Evolutionary conservation across 2,888 invertebrate genomes (phyloP).

Genomic region (Leptopterna dolabrata): DNA sequence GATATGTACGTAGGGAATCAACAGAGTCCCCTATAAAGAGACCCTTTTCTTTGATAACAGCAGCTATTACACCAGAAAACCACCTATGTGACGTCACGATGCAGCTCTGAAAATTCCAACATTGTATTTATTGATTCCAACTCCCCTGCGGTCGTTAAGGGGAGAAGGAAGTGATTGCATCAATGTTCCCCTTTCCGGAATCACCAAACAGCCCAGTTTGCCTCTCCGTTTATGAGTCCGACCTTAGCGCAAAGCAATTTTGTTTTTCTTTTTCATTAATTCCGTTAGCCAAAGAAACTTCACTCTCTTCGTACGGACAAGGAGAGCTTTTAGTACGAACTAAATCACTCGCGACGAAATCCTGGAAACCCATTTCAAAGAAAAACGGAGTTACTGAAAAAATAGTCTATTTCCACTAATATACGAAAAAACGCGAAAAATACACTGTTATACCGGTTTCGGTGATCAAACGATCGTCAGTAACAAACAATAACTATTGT

Average conservation of each 20-base stretch:
- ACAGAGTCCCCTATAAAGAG: too few relatives aligned
- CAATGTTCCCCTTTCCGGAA: slow-evolving; percentile 20
- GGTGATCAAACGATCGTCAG: too few relatives aligned
- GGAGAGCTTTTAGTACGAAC: background rate
- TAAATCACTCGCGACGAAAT: too few relatives aligned
- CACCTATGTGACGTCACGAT: background rate
- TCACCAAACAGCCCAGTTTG: slow-evolving; percentile 21
- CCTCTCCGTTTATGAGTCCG: background rate
- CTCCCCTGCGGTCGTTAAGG: slow-evolving; percentile 20
- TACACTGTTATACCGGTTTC: too few relatives aligned
- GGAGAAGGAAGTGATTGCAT: slow-evolving; percentile 27
- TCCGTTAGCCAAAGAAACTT: background rate
- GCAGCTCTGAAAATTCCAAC: background rate
- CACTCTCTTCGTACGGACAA: background rate
- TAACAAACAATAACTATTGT: too few relatives aligned
- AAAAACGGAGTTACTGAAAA: too few relatives aligned
- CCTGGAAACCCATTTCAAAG: too few relatives aligned
- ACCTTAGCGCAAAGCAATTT: background rate
- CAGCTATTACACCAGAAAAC: background rate
- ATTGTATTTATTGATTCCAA: slow-evolving; percentile 16
- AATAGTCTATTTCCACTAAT: too few relatives aligned
- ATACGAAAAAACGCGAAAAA: too few relatives aligned
- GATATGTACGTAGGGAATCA: too few relatives aligned
- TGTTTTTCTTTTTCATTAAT: background rate
- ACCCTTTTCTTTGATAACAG: background rate